Percentiles rank a stretch among this genome's conserved stretches.
These are phyloP conservation scores for Spilogale gracilis DNA, from an alignment of 2,113 vertebrate genomes.

Conservation along the genomic window DNA sequence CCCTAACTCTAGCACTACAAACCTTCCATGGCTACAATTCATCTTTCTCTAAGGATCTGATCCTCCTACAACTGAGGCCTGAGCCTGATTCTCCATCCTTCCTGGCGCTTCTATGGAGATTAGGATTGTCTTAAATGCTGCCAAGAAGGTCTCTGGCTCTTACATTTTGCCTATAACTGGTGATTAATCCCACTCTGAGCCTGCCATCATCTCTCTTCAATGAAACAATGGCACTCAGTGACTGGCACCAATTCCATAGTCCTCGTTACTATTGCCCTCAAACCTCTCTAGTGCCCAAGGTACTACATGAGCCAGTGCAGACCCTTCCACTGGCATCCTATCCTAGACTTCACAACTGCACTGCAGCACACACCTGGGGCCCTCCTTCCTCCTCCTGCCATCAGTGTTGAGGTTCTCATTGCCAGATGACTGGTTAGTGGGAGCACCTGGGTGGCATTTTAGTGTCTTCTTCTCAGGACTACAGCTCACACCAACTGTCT, in stretches of 20 bases:
- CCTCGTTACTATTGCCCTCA: not conserved
- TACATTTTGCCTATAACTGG: not conserved
- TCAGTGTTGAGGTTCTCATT: not conserved
- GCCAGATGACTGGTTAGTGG: not conserved
- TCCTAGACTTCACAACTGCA: not conserved
- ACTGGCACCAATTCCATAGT: not conserved
- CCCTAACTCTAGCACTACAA: not conserved
- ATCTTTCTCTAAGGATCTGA: not conserved
- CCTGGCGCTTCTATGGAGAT: not conserved
- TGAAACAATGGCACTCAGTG: not conserved
- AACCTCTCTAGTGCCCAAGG: not conserved
- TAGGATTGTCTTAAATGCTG: not conserved
- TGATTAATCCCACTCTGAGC: not conserved
- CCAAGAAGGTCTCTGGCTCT: not conserved
- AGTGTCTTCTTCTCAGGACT: not conserved
- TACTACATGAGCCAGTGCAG: accelerated
- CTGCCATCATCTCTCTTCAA: not conserved
- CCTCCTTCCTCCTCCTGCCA: not conserved
- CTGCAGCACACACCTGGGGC: no score
- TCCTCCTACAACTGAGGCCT: not conserved
- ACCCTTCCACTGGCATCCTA: not conserved
- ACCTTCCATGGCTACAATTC: not conserved
- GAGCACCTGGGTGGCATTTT: not conserved
- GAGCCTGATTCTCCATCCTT: not conserved
- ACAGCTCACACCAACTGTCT: not conserved